Evolutionary conservation across 2,113 vertebrate genomes (phyloP).

Genomic region (Eudyptes chrysolophus): DNA sequence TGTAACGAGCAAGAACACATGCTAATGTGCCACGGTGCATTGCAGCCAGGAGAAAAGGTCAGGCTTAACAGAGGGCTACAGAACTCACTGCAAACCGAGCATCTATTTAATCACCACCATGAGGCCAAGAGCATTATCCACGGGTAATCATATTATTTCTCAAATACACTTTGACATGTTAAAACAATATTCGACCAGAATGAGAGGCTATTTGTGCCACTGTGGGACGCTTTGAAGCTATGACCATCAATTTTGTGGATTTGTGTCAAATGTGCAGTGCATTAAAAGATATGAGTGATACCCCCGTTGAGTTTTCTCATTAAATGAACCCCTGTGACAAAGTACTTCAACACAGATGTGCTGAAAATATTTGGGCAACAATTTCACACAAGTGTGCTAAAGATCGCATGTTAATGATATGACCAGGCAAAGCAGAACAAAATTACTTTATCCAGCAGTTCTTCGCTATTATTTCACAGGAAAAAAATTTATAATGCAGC

Average conservation of each 20-base stretch:
- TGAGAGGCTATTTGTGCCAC: neutral
- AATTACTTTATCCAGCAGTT: neutral
- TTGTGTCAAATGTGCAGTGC: neutral
- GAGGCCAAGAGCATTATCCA: constrained; percentile 13
- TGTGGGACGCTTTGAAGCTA: neutral
- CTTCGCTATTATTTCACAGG: neutral
- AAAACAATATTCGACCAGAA: constrained; percentile 37
- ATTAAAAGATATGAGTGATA: neutral
- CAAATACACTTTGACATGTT: constrained; percentile 17
- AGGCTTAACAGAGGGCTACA: neutral
- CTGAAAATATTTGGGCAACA: neutral
- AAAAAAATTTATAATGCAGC: neutral
- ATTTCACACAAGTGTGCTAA: neutral
- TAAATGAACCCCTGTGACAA: neutral
- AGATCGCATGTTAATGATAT: neutral
- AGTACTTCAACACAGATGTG: neutral
- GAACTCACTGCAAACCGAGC: neutral
- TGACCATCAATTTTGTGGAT: constrained; percentile 5
- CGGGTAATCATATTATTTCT: constrained; percentile 32
- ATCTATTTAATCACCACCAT: constrained; percentile 30
- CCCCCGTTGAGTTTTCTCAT: neutral
- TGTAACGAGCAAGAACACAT: neutral
- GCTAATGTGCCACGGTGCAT: neutral
- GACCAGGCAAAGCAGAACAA: neutral
- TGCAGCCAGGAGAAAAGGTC: constrained; percentile 43